phyloP scores from a whole-genome alignment of 2,888 invertebrate species.

The Icerya purchasi region DNA sequence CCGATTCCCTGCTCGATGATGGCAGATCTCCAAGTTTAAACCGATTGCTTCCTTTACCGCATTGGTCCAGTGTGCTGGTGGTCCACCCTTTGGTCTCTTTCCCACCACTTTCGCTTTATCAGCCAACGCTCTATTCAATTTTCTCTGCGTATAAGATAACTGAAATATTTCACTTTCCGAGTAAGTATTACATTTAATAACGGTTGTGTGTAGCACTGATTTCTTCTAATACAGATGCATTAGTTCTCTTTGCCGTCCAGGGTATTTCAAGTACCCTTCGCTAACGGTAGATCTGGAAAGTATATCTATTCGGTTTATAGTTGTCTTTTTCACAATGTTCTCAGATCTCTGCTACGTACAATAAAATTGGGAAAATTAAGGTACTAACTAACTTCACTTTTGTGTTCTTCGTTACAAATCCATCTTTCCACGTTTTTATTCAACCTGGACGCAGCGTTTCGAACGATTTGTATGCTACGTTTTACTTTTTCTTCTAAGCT shows the following conservation, averaged over 20 bases:
- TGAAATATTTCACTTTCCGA: too few species aligned
- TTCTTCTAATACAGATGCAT: background rate
- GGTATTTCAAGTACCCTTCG: background rate
- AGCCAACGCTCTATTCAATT: too few species aligned
- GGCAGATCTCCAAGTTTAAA: background rate
- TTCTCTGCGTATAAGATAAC: background rate
- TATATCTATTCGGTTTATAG: background rate
- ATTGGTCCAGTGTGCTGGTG: background rate
- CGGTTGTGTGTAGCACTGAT: background rate
- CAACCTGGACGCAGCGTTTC: background rate
- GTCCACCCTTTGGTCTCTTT: background rate
- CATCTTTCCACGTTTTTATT: background rate
- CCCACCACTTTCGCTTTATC: too few species aligned
- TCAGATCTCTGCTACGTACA: background rate
- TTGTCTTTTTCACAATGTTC: background rate
- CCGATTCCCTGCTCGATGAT: background rate
- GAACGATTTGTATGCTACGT: background rate
- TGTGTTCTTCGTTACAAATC: background rate
- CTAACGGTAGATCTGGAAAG: too few species aligned
- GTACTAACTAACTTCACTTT: background rate
- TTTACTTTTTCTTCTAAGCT: background rate
- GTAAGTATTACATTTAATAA: too few species aligned
- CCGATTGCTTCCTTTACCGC: background rate
- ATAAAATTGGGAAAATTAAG: background rate
- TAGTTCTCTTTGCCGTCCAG: background rate